A percentile compares a stretch with the other conserved stretches of the same genome.
Conservation (phyloP, 2,888 invertebrate species). For the Sicus ferrugineus region DNA sequence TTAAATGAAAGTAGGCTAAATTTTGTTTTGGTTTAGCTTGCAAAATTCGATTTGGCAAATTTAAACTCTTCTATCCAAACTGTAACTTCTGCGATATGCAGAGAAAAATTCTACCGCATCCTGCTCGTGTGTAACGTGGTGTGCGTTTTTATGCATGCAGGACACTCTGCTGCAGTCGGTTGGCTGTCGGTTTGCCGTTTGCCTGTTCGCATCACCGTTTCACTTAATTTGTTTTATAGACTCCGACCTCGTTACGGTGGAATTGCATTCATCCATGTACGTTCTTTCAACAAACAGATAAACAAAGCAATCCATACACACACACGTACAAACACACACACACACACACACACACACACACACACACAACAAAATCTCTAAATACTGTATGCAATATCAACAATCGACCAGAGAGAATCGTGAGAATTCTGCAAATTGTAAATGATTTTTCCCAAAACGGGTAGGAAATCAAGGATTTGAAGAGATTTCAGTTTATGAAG, state of each 20-base stretch:
- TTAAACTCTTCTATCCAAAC: background rate
- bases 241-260: background rate
- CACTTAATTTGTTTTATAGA: constrained; percentile 26
- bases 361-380: too few relatives aligned
- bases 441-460: background rate
- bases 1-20: background rate
- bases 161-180: background rate
- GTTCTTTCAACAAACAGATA: constrained; percentile 6
- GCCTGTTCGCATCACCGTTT: constrained; percentile 4
- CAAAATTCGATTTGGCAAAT: background rate
- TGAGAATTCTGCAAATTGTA: constrained; percentile 22
- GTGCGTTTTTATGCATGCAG: background rate
- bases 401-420: constrained; percentile 21
- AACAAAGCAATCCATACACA: constrained; percentile 9
- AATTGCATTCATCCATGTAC: background rate
- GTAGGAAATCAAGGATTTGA: constrained; percentile 9
- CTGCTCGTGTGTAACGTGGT: background rate
- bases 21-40: background rate
- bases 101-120: background rate
- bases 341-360: background rate
- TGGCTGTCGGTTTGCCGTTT: background rate
- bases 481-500: background rate
- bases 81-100: background rate
- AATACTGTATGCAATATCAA: background rate
- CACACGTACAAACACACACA: background rate